Evolutionary conservation across 64 coral and sea anemone genomes (phyloP), one percentile per base, ranked within the genome.

Genomic region (Actinia tenebrosa): DNA sequence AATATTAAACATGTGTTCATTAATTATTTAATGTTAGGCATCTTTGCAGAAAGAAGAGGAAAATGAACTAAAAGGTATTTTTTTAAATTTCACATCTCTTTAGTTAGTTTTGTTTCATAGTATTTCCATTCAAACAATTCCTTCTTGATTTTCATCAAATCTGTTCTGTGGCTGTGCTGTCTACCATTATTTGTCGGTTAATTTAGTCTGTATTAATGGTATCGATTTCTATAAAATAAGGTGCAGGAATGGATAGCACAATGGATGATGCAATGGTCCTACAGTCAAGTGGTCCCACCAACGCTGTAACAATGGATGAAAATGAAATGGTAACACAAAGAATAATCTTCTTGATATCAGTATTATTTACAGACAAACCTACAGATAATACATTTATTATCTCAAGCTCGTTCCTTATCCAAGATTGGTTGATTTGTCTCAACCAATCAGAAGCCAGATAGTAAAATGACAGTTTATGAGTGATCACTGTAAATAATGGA

Each of bases 231-330:
- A 66, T n/a, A n/a, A 0, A 20, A 2, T 37, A 37, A n/a, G 71
- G 6, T 11, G n/a, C 63, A 95, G 93, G 87, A 63, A 82, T 95
- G 30, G 61, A n/a, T 23, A 54, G 64, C 60, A 22, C 50, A 56
- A 71, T 62, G n/a, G 90, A 92, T 16, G 90, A 95, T 83, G 93
- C 93, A 25, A 95, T 95, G 93, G 90, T 95, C 16, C 55, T 95
- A 20, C 87, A 95, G 27, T 83, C 93, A 69, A 91, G 93, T 83
- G 50, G 77, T 22, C 93, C 93, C 71, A 89, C 87, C 11, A 83
- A 92, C 83, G 89, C 87, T 58, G 61, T 82, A 44, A 60, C 63
- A 58, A 71, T 89, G 16, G 87, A 91, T 66, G 84, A 86, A 20
- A 84, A 55, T 60, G 86, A 86, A 71, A 82, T 83, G 89, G 90